These are phyloP conservation scores for Melanotus villosus DNA, from an alignment of 2,888 invertebrate species.

Conservation along the genomic window DNA sequence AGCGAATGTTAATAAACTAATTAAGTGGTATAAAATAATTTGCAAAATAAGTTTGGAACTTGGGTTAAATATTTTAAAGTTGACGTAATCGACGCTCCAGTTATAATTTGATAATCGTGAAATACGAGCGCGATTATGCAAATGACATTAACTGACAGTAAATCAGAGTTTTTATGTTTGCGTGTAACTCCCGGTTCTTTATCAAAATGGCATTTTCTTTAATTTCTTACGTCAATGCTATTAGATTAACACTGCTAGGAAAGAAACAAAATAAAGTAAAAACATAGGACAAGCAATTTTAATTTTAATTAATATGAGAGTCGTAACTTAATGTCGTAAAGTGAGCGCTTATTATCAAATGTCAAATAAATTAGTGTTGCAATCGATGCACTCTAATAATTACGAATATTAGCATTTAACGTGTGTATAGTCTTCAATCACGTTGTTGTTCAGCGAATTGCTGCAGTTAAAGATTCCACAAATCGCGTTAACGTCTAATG, in stretches of 20 bases:
- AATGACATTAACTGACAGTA: too few species aligned
- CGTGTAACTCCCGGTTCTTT: too few species aligned
- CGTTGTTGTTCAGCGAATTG: neutral
- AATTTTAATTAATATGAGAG: neutral
- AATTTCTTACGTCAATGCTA: too few species aligned
- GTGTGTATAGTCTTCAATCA: neutral
- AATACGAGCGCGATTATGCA: too few species aligned
- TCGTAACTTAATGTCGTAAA: neutral
- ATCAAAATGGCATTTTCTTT: too few species aligned
- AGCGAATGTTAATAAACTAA: too few species aligned
- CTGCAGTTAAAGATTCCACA: neutral
- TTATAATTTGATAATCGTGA: neutral
- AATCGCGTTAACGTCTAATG: neutral
- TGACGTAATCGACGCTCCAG: conserved; percentile 1
- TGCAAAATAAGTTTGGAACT: too few species aligned
- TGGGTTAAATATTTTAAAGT: neutral
- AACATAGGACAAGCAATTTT: neutral
- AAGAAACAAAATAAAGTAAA: neutral
- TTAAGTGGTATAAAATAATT: too few species aligned
- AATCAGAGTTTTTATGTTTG: too few species aligned
- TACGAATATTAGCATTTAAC: neutral
- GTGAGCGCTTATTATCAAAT: conserved; percentile 3
- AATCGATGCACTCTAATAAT: conserved; percentile 4
- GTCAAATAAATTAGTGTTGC: neutral
- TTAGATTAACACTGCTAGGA: neutral